Conservation (phyloP, 53 echinoderm and acorn worm species). For the Henricia sp. region DNA sequence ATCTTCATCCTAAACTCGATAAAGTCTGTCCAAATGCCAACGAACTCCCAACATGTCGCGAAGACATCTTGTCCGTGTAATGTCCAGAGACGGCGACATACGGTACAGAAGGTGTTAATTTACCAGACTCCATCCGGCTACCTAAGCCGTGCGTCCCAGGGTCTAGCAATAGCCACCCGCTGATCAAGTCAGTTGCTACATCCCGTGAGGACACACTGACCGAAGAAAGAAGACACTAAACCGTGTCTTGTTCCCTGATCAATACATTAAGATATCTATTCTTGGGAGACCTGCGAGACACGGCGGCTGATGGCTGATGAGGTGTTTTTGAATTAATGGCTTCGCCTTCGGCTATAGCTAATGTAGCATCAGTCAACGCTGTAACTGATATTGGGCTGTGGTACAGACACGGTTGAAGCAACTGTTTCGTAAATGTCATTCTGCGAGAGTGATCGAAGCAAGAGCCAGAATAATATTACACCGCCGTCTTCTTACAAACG, state of each 20-base stretch:
- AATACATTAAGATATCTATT: conserved; percentile 14
- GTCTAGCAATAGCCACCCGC: too few relatives aligned
- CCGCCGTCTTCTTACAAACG: too few relatives aligned
- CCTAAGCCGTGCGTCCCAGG: too few relatives aligned
- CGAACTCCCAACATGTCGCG: conserved; percentile 6
- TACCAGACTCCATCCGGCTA: not conserved
- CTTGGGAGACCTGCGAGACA: not conserved
- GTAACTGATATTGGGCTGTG: too few relatives aligned
- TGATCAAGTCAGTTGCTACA: not conserved
- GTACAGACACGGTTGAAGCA: too few relatives aligned
- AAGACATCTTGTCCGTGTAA: not conserved
- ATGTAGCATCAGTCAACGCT: too few relatives aligned
- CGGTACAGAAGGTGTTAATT: conserved; percentile 44
- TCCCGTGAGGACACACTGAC: not conserved
- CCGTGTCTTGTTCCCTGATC: not conserved
- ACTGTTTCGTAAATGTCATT: too few relatives aligned
- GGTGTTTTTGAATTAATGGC: not conserved
- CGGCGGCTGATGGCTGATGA: not conserved
- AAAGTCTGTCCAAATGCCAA: conserved; percentile 25
- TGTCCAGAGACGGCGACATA: too few relatives aligned
- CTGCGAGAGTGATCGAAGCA: too few relatives aligned
- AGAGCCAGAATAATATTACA: too few relatives aligned
- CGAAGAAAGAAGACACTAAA: not conserved
- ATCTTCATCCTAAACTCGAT: too few relatives aligned
- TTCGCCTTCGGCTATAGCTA: too few relatives aligned